phyloP scores from a whole-genome alignment of 2,888 invertebrate species.

The Itoplectis maculator region DNA sequence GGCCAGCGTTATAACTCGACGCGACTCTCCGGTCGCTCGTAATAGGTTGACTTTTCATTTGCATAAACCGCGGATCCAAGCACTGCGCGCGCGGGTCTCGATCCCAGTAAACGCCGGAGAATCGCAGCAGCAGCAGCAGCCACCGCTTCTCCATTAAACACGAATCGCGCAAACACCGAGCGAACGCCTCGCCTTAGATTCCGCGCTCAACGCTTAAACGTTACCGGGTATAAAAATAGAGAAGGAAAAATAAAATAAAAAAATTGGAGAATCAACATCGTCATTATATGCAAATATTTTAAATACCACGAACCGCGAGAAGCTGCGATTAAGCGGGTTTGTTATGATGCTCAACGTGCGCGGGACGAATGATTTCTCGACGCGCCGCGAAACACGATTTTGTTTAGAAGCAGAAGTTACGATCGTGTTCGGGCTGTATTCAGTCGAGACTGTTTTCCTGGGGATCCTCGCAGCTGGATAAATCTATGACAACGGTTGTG shows the following conservation, averaged over 20 bases:
- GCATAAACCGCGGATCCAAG: conserved; percentile 30
- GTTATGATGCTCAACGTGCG: conserved; percentile 39
- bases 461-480: conserved; percentile 27
- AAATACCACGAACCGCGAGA: conserved; percentile 34
- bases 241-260: conserved; percentile 1
- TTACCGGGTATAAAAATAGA: neutral
- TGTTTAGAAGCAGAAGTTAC: conserved; percentile 37
- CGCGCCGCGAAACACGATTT: conserved; percentile 30
- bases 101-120: conserved; percentile 31
- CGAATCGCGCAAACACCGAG: neutral
- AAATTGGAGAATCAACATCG: conserved; percentile 14
- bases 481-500: conserved; percentile 35
- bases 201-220: neutral
- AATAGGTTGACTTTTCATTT: conserved; percentile 39
- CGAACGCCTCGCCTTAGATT: conserved; percentile 7
- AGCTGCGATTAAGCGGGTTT: conserved; percentile 13
- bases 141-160: neutral
- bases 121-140: no score
- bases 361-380: neutral
- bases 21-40: neutral
- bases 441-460: conserved; percentile 23
- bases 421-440: conserved; percentile 29
- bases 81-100: conserved; percentile 18
- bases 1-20: conserved; percentile 32
- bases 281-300: conserved; percentile 55